Conservation (phyloP, 2,888 invertebrate species). For the Artemia sp. region DNA sequence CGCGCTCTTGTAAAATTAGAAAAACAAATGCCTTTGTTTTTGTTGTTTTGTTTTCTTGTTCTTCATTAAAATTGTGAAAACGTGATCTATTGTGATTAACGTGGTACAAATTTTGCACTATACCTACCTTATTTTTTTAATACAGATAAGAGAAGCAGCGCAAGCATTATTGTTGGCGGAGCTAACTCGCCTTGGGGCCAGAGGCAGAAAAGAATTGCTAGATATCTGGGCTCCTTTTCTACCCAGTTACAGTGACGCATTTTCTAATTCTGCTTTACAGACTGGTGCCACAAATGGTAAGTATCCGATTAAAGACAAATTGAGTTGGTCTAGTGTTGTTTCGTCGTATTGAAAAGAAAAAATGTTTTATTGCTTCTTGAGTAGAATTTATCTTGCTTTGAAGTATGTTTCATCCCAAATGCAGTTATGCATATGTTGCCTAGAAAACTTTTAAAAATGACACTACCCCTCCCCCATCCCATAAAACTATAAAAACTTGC, state of each 20-base stretch:
- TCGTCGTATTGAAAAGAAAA: too few species aligned
- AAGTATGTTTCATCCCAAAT: too few species aligned
- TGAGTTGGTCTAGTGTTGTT: too few species aligned
- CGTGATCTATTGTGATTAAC: neutral
- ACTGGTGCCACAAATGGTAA: neutral
- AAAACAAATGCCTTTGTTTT: neutral
- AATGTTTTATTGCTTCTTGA: too few species aligned
- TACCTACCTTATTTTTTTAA: slow-evolving; percentile 18
- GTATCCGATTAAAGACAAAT: too few species aligned
- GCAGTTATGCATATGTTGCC: too few species aligned
- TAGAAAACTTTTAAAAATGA: too few species aligned
- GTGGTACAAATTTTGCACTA: neutral
- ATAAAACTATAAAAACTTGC: too few species aligned
- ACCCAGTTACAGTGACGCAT: slow-evolving; percentile 47
- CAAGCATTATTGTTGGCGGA: slow-evolving; percentile 89
- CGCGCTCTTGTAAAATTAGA: too few species aligned
- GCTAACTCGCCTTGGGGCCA: slow-evolving; percentile 65
- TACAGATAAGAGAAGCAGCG: slow-evolving; percentile 68
- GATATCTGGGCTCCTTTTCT: slow-evolving; percentile 92
- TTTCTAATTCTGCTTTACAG: slow-evolving; percentile 30
- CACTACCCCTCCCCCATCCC: too few species aligned
- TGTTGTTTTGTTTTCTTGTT: neutral
- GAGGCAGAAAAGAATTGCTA: slow-evolving; percentile 76
- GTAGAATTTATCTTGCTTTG: too few species aligned
- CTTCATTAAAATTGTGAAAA: too few species aligned